These are phyloP conservation scores for Theristus sp. DNA, from an alignment of 2,888 invertebrate genomes.

Conservation along the genomic window DNA sequence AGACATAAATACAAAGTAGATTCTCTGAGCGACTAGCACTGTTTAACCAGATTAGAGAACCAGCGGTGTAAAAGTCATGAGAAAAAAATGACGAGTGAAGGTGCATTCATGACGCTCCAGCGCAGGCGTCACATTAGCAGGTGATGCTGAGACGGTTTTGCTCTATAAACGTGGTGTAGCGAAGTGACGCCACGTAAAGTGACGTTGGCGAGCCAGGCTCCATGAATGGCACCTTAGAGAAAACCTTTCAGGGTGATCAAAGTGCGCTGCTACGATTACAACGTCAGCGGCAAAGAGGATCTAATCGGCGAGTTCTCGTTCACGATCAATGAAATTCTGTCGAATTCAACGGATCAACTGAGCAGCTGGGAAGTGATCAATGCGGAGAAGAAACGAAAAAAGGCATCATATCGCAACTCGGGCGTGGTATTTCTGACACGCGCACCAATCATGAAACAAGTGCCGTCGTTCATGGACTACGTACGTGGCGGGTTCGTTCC, in stretches of 20 bases:
- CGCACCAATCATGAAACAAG: background rate
- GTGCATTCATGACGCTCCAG: too few relatives aligned
- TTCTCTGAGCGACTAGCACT: too few relatives aligned
- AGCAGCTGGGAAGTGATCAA: background rate
- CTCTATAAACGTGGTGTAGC: too few relatives aligned
- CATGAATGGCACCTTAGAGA: too few relatives aligned
- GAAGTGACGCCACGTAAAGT: too few relatives aligned
- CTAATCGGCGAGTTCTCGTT: slow-evolving; percentile 9
- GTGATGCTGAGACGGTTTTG: too few relatives aligned
- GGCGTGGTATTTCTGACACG: background rate
- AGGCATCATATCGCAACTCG: slow-evolving; percentile 29
- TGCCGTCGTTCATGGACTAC: background rate
- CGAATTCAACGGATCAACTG: background rate
- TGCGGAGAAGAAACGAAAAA: slow-evolving; percentile 6
- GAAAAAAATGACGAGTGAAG: too few relatives aligned
- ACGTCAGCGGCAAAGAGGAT: slow-evolving; percentile 6
- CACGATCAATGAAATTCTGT: slow-evolving; percentile 3
- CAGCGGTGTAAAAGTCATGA: too few relatives aligned
- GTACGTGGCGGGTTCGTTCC: background rate
- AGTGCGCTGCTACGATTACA: slow-evolving; percentile 8
- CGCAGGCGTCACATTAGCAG: too few relatives aligned
- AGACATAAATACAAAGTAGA: too few relatives aligned
- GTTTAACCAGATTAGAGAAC: too few relatives aligned
- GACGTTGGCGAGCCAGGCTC: too few relatives aligned
- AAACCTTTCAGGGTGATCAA: slow-evolving; percentile 7